Evolutionary conservation across 1,140 invertebrate species (phyloP).

Genomic region (Drosophila nikananu): DNA sequence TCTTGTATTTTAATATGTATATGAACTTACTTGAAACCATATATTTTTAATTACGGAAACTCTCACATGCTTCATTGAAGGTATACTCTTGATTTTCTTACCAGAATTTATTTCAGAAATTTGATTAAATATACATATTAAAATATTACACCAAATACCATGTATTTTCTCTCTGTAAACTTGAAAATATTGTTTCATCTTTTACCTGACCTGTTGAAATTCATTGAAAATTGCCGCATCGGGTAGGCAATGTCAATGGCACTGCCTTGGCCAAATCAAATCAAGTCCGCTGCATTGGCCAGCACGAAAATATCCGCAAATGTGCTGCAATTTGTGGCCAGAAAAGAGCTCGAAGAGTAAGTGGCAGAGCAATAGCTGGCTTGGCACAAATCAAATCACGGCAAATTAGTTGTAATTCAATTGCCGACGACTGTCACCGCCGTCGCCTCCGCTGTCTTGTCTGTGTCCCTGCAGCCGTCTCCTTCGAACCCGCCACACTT

Average conservation of each 20-base stretch:
- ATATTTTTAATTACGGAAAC: no score
- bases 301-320: constrained; percentile 32
- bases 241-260: constrained; percentile 11
- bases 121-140: no score
- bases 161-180: neutral
- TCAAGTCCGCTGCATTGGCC: constrained; percentile 59
- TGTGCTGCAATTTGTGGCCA: constrained; percentile 26
- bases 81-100: neutral
- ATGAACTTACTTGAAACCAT: no score
- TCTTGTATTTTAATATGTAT: no score
- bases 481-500: constrained; percentile 17
- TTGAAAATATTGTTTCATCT: neutral
- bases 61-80: no score
- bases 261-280: constrained; percentile 41
- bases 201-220: neutral
- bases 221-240: neutral
- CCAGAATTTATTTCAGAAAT: neutral
- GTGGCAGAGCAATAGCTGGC: constrained; percentile 24
- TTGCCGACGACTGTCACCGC: constrained; percentile 50
- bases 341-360: constrained; percentile 25
- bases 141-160: neutral
- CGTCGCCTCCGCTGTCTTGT: neutral
- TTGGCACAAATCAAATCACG: constrained; percentile 69
- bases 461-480: constrained; percentile 13
- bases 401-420: constrained; percentile 81